Conservation (phyloP, 1,140 invertebrate species). For the Achatina immaculata region DNA sequence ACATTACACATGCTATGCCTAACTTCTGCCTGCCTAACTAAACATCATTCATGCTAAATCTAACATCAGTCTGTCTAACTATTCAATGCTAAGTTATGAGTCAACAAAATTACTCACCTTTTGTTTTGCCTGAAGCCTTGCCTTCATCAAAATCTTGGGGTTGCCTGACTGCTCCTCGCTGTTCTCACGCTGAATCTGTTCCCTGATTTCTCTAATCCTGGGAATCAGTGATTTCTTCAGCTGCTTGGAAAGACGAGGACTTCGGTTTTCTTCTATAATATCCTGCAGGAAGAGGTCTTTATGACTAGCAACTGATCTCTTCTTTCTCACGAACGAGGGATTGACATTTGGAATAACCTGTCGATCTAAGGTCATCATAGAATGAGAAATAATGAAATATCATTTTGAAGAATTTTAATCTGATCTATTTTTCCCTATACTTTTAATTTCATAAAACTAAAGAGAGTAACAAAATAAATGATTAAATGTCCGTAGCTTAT, state of each 20-base stretch:
- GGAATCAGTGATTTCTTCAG: constrained; percentile 40
- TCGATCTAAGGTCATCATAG: constrained; percentile 51
- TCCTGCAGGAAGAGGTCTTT: constrained; percentile 53
- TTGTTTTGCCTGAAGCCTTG: constrained; percentile 36
- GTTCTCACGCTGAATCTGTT: constrained; percentile 32
- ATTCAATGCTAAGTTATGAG: too few relatives aligned
- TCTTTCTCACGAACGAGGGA: constrained; percentile 57
- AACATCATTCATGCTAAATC: too few relatives aligned
- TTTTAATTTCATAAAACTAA: too few relatives aligned
- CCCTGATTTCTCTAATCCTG: constrained; percentile 33
- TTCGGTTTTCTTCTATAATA: constrained; percentile 28
- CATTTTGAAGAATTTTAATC: constrained; percentile 1
- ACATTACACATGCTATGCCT: too few relatives aligned
- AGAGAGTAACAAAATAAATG: too few relatives aligned
- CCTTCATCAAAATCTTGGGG: constrained; percentile 43
- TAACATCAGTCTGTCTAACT: too few relatives aligned
- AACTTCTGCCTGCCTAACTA: too few relatives aligned
- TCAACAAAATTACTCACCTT: constrained; percentile 27
- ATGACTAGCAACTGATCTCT: constrained; percentile 47
- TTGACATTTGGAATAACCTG: constrained; percentile 59
- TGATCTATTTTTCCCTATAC: too few relatives aligned
- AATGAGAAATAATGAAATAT: too few relatives aligned
- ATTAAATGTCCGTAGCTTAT: too few relatives aligned
- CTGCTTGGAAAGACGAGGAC: constrained; percentile 37
- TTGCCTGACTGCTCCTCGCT: constrained; percentile 27